Evolutionary conservation across 2,888 invertebrate species (phyloP).

Genomic region (Tridacna gigas): DNA sequence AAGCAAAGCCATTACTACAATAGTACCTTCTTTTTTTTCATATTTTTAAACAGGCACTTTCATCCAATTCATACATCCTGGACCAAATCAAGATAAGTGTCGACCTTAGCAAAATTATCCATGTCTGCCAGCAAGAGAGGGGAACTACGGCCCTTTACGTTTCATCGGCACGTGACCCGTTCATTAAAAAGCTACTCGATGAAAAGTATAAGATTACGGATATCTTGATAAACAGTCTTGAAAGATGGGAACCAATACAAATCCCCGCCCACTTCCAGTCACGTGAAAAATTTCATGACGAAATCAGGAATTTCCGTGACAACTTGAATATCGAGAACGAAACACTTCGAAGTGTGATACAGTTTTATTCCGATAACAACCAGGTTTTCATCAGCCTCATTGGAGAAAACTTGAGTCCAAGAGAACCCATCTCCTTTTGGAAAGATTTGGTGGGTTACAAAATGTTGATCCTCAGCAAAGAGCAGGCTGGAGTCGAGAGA

Average conservation of each 20-base stretch:
- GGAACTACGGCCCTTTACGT: constrained; percentile 74
- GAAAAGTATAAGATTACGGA: constrained; percentile 55
- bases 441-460: constrained; percentile 71
- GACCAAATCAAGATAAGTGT: constrained; percentile 67
- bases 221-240: constrained; percentile 37
- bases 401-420: constrained; percentile 60
- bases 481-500: constrained; percentile 75
- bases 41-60: constrained; percentile 18
- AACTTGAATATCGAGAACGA: constrained; percentile 37
- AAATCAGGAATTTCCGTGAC: constrained; percentile 42
- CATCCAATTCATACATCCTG: constrained; percentile 33
- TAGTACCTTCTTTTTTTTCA: neutral
- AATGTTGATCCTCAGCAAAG: constrained; percentile 74
- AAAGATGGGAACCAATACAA: constrained; percentile 38
- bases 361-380: constrained; percentile 70
- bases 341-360: constrained; percentile 53
- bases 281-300: constrained; percentile 20
- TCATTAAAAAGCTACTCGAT: constrained; percentile 36
- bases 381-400: constrained; percentile 67
- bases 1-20: neutral
- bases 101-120: constrained; percentile 70
- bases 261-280: constrained; percentile 34
- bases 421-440: constrained; percentile 66
- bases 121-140: constrained; percentile 73
- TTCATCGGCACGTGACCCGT: constrained; percentile 61